Evolutionary conservation across 2,113 vertebrate species (phyloP), one percentile per base, ranked within the genome.

Genomic region (Pygoscelis adeliae): DNA sequence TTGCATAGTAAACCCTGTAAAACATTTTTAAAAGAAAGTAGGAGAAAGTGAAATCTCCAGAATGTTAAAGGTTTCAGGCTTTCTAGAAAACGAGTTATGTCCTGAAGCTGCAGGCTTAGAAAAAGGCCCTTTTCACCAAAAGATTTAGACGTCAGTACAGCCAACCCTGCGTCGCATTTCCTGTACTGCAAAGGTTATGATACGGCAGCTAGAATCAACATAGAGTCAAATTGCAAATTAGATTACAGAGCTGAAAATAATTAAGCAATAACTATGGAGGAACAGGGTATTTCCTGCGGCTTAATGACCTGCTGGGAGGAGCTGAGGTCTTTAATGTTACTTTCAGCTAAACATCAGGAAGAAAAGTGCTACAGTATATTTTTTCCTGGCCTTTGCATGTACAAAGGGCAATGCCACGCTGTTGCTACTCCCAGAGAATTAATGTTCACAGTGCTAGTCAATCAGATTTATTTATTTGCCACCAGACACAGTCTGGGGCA

Each of bases 241-340:
- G 89, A 97, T 97, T 94, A 94, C 78, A 96, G 93, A 93, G 89
- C 84, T 96, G 97, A 96, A 97, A 97, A 96, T 96, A 96, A 96
- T 96, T 96, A 96, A 95, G 91, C 84, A 95, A 63, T 96, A 96
- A 97, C 0, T 26, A 90, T 6, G 88, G 91, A 95, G 78, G 82
- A 93, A 86, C 84, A 47, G 50, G 50, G 81, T 77, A 90, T 95
- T 97, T 97, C 91, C 93, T 90, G 93, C 87, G 87, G 84, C 94
- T 97, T 95, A 95, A 91, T 96, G 91, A 94, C 94, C 96, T 91
- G 58, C 50, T 93, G 82, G 96, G 93, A 93, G 96, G 94, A 95
- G 91, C 49, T 47, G 91, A 93, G 70, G 81, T 71, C 90, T 74
- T 93, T 92, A 92, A 92, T 72, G 89, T 47, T 91, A 83, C 89